These are phyloP conservation scores for Pherbina coryleti DNA, from an alignment of 2,888 invertebrate species.

Conservation along the genomic window DNA sequence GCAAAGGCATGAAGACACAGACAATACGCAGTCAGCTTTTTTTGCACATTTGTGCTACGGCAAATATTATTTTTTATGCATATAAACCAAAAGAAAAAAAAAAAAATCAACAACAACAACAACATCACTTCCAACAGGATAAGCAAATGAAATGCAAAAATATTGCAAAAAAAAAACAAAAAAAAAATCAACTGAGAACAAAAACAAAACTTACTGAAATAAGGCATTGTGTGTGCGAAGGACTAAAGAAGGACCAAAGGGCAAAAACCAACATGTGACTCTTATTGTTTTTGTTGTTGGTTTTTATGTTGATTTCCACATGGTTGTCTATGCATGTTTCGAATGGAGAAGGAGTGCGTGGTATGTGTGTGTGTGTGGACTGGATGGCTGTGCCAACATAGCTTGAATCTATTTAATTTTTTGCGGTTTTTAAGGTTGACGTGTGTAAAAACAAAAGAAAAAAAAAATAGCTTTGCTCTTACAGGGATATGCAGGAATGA, in stretches of 20 bases:
- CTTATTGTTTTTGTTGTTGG: slow-evolving; percentile 17
- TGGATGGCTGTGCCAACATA: not conserved
- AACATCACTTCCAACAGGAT: slow-evolving; percentile 15
- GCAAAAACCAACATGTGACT: slow-evolving; percentile 7
- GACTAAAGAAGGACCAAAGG: slow-evolving; percentile 4
- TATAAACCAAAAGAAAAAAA: not conserved
- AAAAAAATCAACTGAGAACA: not conserved
- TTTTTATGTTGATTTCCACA: slow-evolving; percentile 9
- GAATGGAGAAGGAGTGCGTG: not conserved
- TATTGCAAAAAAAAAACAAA: not conserved
- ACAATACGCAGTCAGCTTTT: slow-evolving; percentile 49
- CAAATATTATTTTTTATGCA: slow-evolving; percentile 48
- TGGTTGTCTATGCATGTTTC: not conserved
- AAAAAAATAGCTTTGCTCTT: slow-evolving; percentile 1
- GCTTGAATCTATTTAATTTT: slow-evolving; percentile 4
- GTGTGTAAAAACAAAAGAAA: not conserved
- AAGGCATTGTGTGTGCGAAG: not conserved
- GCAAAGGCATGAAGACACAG: not conserved
- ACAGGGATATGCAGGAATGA: slow-evolving; percentile 17
- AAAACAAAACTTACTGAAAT: not conserved
- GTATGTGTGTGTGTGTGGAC: not conserved
- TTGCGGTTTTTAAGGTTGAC: slow-evolving; percentile 20
- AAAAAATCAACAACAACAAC: not conserved
- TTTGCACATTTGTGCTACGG: slow-evolving; percentile 57
- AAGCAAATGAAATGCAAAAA: slow-evolving; percentile 36